Evolutionary conservation across 2,797 vertebrate genomes (phyloP), one percentile per base, ranked within the genome.

Genomic region (Clarias platycephalus): DNA sequence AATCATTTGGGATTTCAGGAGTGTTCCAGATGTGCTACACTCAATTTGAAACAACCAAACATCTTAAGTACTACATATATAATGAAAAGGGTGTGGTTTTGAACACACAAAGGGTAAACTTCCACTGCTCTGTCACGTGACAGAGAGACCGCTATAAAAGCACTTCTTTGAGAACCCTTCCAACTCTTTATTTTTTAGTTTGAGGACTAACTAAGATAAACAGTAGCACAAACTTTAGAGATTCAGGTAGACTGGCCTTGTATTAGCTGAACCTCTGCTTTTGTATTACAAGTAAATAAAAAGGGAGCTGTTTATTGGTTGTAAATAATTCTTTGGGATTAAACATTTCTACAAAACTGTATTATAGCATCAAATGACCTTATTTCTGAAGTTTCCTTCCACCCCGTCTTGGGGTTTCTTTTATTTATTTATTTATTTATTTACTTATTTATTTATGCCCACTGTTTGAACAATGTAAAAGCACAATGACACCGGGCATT

Each of bases 181-280:
- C 89, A 90, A 93, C 89, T 87, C 91, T 91, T 89, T 87, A 87
- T 91, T 91, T 88, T 86, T 92, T 91, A 88, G 83, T 76, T 80
- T 55, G 78, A 91, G 58, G 89, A 90, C 49, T 88, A 84, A 64
- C 86, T 92, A 49, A 80, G 67, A 66, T 28, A 93, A 91, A 93
- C 92, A 95, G 95, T 93, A 96, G 95, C 95, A 96, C 95, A 96
- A 95, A 92, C 90, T 87, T 91, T 93, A 93, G 95, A 94, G 94
- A 95, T 94, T 95, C 94, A 95, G 94, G 95, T 96, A 95, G 95
- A 95, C 90, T 89, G 91, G 92, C 93, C 93, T 94, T 94, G 93
- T 95, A 92, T 93, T 94, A 91, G 90, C 85, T 86, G 80, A 88
- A 90, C 90, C 90, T 90, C 90, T 91, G 90, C 90, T 92, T 91